These are phyloP conservation scores for Sinonovacula constricta DNA, from an alignment of 1,140 invertebrate genomes.

Conservation along the genomic window DNA sequence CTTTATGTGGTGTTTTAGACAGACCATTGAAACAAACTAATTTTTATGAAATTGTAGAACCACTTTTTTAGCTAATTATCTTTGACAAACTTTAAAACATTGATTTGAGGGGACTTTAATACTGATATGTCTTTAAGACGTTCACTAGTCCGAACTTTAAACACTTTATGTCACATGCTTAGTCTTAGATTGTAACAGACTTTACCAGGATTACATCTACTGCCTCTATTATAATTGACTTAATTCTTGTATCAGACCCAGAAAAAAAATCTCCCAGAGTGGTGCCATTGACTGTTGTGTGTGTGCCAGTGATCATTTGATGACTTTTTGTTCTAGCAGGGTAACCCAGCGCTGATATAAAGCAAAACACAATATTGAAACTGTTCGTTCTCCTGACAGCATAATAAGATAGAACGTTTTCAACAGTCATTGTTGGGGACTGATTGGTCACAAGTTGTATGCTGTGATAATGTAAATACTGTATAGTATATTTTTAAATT, in stretches of 20 bases:
- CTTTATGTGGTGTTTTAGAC: conserved; percentile 13
- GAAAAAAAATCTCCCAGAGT: conserved; percentile 2
- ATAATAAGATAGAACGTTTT: not conserved
- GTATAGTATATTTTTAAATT: not conserved
- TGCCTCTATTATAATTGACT: not conserved
- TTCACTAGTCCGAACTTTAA: not conserved
- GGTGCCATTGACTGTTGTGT: conserved; percentile 8
- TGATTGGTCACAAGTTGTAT: not conserved
- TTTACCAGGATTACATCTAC: not conserved
- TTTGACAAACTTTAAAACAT: not conserved
- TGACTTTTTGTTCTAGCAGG: conserved; percentile 32
- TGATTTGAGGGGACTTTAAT: not conserved
- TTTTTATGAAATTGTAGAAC: not conserved
- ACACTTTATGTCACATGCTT: not conserved
- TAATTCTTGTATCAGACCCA: not conserved
- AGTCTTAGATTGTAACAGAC: not conserved
- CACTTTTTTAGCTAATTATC: not conserved
- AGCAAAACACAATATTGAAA: conserved; percentile 19
- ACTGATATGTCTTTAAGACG: not conserved
- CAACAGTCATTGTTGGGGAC: not conserved
- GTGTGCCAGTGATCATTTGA: conserved; percentile 27
- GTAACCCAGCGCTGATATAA: not conserved
- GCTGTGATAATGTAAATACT: conserved; percentile 16
- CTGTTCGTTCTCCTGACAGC: not conserved
- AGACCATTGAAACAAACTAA: not conserved